Conservation (phyloP, 2,888 invertebrate species). For the Cryptophagus acutangulus region DNA sequence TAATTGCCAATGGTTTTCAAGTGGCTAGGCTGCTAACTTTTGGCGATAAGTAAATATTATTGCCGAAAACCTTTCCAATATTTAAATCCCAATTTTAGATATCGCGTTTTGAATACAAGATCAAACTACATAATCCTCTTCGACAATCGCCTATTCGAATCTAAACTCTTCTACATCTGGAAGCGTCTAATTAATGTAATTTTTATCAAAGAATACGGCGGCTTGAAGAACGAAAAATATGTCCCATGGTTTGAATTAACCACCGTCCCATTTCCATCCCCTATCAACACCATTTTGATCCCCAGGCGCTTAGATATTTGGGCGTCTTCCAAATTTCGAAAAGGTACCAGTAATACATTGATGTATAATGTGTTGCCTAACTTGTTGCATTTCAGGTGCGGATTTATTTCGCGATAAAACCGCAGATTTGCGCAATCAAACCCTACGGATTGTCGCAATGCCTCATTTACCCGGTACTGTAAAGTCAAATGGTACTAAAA, state of each 20-base stretch:
- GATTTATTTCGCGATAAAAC: slow-evolving; percentile 58
- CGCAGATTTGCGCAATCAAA: slow-evolving; percentile 55
- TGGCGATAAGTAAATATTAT: slow-evolving; percentile 57
- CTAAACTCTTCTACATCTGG: slow-evolving; percentile 68
- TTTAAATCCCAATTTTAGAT: slow-evolving; percentile 45
- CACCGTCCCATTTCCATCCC: slow-evolving; percentile 70
- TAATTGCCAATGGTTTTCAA: slow-evolving; percentile 69
- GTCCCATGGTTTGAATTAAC: slow-evolving; percentile 64
- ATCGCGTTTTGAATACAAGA: slow-evolving; percentile 65
- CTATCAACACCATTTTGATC: slow-evolving; percentile 53
- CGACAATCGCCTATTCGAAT: slow-evolving; percentile 62
- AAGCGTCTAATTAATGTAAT: slow-evolving; percentile 69
- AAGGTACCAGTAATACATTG: slow-evolving; percentile 38
- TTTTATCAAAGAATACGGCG: slow-evolving; percentile 59
- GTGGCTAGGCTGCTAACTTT: slow-evolving; percentile 62
- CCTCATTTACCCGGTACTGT: slow-evolving; percentile 62
- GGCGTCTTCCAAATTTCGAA: slow-evolving; percentile 58
- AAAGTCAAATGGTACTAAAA: slow-evolving; percentile 37
- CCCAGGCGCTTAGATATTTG: slow-evolving; percentile 64
- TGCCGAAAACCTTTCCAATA: neutral
- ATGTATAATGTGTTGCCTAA: slow-evolving; percentile 1
- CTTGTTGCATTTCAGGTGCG: slow-evolving; percentile 30
- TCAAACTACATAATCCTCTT: slow-evolving; percentile 67
- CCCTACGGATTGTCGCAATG: slow-evolving; percentile 59
- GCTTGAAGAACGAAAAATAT: slow-evolving; percentile 32